Evolutionary conservation across 1,140 invertebrate species (phyloP), one percentile per base, ranked within the genome.

Genomic region (Scaptodrosophila lebanonensis): DNA sequence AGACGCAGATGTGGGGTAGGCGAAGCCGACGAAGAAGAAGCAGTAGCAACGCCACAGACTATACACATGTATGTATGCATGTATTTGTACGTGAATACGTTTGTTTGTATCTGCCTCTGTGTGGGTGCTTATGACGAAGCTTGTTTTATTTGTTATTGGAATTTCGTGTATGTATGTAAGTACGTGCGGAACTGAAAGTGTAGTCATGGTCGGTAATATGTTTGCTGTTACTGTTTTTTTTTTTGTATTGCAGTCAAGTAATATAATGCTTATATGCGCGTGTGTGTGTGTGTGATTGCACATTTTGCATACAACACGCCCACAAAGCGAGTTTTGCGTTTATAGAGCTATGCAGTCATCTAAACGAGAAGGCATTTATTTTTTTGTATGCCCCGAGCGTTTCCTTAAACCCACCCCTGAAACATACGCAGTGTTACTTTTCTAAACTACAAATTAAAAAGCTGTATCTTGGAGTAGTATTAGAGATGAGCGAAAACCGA

Each of bases 101-200:
- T 22, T 50, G 20, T 18, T 25, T 48, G 36, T 44, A 17, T 38
- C 11, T 48, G 45, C 36, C 25, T 45, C 50, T 11, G 48, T 61
- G 48, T 59, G 53, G 43, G 68, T 64, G 62, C 63, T 62, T 66
- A 57, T 56, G 8, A n/a, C 51, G 65, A 50, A 76, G 65, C 66
- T 60, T 76, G 58, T 75, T 76, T 63, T 61, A 59, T 68, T 72
- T 67, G 73, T 73, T 79, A 77, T 79, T 77, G 73, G 64, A 79
- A 61, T 68, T 79, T 67, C 40, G 63, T 72, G 68, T 72, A 54
- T 63, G 62, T 62, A 53, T 73, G n/a, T n/a, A n/a, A n/a, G 22
- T 73, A 71, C 20, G 64, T 70, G 51, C 72, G 72, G 73, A 77
- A 77, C 72, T 79, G 53, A 77, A n/a, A 72, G 64, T 70, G 56